These are phyloP conservation scores for Serilophus lunatus DNA, from an alignment of 2,113 vertebrate species.

Conservation along the genomic window DNA sequence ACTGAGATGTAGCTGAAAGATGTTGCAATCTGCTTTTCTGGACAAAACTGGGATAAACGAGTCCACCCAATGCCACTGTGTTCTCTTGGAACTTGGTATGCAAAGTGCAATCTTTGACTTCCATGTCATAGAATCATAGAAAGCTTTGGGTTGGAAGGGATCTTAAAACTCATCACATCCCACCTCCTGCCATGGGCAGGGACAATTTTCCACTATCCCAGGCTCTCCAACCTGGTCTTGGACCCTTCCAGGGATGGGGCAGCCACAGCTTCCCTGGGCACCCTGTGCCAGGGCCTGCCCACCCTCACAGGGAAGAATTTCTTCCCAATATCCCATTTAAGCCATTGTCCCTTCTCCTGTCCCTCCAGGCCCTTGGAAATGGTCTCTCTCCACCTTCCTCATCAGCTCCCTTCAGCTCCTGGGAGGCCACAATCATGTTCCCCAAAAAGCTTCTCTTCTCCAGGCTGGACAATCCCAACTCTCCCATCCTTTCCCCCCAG, in stretches of 20 bases:
- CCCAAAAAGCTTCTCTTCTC: too few relatives aligned
- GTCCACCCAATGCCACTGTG: neutral
- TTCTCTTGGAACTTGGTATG: neutral
- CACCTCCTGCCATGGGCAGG: neutral
- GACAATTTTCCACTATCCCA: neutral
- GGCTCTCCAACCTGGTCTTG: neutral
- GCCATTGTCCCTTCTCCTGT: neutral
- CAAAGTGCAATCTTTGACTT: neutral
- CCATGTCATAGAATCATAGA: neutral
- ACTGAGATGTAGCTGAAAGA: neutral
- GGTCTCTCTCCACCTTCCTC: neutral
- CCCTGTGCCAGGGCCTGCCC: neutral
- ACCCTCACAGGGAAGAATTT: neutral
- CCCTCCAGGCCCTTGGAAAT: neutral
- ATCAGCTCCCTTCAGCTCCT: neutral
- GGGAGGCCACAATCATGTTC: neutral
- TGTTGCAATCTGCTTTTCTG: neutral
- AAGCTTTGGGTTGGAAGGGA: too few relatives aligned
- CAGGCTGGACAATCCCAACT: neutral
- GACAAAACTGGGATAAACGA: neutral
- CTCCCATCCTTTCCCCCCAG: neutral
- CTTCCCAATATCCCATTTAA: neutral
- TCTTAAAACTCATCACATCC: accelerated
- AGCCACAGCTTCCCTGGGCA: neutral
- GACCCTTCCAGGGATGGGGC: neutral